phyloP scores from a whole-genome alignment of 2,113 vertebrate species.

The Taurulus bubalis region DNA sequence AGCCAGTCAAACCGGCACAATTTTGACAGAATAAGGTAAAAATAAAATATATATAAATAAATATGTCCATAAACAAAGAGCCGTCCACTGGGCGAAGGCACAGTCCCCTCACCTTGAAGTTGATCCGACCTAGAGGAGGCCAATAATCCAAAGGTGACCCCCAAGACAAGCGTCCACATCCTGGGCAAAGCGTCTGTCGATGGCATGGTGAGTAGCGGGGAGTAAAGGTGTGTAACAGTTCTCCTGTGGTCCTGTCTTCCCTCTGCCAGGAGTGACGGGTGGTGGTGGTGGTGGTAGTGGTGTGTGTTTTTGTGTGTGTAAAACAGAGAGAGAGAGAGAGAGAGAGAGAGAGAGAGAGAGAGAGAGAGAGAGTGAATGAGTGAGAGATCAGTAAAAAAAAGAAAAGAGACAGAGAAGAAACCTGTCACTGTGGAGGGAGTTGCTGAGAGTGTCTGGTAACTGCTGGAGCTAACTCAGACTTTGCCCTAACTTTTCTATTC shows the following conservation, averaged over 20 bases:
- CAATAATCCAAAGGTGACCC: conserved; percentile 81
- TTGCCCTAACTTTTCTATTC: conserved; percentile 81
- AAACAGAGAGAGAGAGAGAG: conserved; percentile 6
- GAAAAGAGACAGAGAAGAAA: conserved; percentile 25
- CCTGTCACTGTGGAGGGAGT: conserved; percentile 61
- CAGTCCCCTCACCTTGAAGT: conserved; percentile 75
- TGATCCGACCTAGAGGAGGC: conserved; percentile 69
- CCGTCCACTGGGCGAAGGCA: conserved; percentile 27
- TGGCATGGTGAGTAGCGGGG: conserved; percentile 51
- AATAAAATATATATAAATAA: neutral
- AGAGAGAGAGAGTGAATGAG: conserved; percentile 28
- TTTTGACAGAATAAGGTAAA: conserved; percentile 17
- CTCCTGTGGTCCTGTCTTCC: conserved; percentile 68
- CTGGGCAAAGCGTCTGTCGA: conserved; percentile 58
- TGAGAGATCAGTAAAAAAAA: conserved; percentile 18
- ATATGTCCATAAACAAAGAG: conserved; percentile 59
- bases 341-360: conserved; percentile 24
- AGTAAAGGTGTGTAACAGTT: conserved; percentile 64
- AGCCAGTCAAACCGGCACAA: neutral
- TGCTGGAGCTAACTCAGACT: conserved; percentile 73
- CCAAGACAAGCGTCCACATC: conserved; percentile 82
- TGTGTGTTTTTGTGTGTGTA: conserved; percentile 34
- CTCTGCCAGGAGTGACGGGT: conserved; percentile 71
- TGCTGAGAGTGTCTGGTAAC: conserved; percentile 62
- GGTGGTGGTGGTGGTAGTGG: conserved; percentile 28